Percentiles rank a stretch among this genome's conserved stretches.
phyloP scores from a whole-genome alignment of 2,888 invertebrate species.

The Dendrolimus pini region DNA sequence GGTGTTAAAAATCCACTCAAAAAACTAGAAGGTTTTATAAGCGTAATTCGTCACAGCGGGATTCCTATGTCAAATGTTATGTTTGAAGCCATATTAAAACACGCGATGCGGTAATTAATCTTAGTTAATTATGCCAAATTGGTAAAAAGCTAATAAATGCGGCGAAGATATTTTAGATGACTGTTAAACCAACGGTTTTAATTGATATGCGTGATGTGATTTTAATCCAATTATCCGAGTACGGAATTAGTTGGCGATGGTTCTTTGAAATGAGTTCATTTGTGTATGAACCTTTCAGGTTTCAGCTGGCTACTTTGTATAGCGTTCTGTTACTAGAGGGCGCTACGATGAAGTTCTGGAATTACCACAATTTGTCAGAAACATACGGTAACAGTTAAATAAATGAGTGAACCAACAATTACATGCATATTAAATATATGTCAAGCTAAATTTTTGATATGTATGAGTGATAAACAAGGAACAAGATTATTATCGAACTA shows the following conservation, averaged over 20 bases:
- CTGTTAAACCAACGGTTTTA: no score
- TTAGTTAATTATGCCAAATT: not conserved
- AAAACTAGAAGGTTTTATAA: not conserved
- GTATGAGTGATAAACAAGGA: no score
- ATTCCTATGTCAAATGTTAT: not conserved
- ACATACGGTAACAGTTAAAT: no score
- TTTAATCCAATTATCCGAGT: no score
- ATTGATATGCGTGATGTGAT: no score
- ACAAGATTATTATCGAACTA: no score
- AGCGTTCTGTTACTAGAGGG: constrained; percentile 33
- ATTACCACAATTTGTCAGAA: not conserved
- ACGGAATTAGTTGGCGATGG: not conserved
- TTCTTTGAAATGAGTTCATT: not conserved
- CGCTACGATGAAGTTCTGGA: constrained; percentile 17
- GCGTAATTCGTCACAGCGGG: not conserved
- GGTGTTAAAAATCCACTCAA: not conserved
- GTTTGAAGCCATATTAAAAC: not conserved
- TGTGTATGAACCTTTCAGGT: constrained; percentile 37
- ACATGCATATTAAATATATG: no score
- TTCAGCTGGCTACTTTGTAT: constrained; percentile 38
- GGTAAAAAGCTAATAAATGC: no score
- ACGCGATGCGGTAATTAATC: not conserved
- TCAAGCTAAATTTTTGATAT: no score
- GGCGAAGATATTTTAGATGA: no score
- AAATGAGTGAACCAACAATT: no score